Conservation (phyloP, 2,888 invertebrate genomes). For the Acholoe squamosa region DNA sequence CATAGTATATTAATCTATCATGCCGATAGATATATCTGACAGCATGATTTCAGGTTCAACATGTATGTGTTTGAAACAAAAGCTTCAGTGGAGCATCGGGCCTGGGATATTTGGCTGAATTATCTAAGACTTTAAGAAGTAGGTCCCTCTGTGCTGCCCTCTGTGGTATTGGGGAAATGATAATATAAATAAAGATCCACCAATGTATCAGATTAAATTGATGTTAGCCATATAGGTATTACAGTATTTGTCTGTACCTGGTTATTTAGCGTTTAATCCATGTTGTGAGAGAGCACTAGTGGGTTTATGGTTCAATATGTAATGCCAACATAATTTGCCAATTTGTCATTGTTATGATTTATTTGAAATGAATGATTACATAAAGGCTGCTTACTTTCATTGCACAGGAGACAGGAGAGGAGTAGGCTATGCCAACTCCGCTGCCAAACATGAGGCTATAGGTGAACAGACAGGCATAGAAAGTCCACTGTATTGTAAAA, state of each 20-base stretch:
- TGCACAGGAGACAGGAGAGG: conserved; percentile 76
- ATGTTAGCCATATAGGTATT: neutral
- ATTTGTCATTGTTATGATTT: neutral
- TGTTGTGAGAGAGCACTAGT: too few species aligned
- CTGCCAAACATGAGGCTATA: conserved; percentile 73
- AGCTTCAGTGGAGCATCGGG: too few species aligned
- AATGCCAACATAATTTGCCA: neutral
- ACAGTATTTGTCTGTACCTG: neutral
- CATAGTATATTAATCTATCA: neutral
- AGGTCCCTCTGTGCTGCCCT: too few species aligned
- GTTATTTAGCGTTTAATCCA: too few species aligned
- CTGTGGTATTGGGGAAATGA: too few species aligned
- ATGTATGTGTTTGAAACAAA: neutral
- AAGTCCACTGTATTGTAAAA: conserved; percentile 73
- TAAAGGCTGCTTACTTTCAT: conserved; percentile 74
- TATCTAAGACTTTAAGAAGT: too few species aligned
- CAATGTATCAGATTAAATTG: neutral
- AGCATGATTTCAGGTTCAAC: neutral
- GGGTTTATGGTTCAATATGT: too few species aligned
- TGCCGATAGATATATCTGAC: neutral
- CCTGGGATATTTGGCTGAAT: too few species aligned
- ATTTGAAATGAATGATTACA: neutral
- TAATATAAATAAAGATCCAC: neutral
- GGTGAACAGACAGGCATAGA: conserved; percentile 73
- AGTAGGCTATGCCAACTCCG: conserved; percentile 78